phyloP scores from a whole-genome alignment of 64 coral and sea anemone genomes.

The Montipora capricornis region DNA sequence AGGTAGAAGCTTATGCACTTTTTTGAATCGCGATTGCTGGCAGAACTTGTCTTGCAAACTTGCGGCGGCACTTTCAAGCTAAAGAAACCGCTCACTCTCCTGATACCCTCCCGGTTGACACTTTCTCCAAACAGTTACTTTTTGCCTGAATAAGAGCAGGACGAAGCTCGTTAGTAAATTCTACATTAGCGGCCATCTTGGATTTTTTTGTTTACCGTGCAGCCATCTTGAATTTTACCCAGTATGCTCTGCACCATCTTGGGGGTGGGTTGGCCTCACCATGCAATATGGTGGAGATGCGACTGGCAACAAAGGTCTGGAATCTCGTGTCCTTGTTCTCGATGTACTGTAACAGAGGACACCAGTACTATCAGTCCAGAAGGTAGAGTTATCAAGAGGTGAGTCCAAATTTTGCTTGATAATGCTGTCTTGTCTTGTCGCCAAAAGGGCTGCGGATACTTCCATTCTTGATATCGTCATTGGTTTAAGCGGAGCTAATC shows the following conservation, averaged over 20 bases:
- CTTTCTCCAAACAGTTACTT: not conserved
- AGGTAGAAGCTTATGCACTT: conserved; percentile 14
- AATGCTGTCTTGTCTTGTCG: no score
- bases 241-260: not conserved
- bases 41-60: conserved; percentile 49
- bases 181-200: conserved; percentile 40
- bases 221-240: conserved; percentile 46
- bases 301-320: no score
- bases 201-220: not conserved
- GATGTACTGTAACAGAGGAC: no score
- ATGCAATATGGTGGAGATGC: not conserved
- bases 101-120: not conserved
- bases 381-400: no score
- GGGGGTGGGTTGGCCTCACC: conserved; percentile 62
- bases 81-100: conserved; percentile 46
- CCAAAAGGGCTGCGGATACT: no score
- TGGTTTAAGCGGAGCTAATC: no score
- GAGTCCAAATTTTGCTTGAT: no score
- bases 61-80: conserved; percentile 5
- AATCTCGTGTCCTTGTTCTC: no score
- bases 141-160: conserved; percentile 22
- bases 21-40: not conserved
- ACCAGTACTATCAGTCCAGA: no score
- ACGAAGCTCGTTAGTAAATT: conserved; percentile 19
- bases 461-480: no score